Evolutionary conservation across 2,888 invertebrate genomes (phyloP).

Genomic region (Drosophila neutralis): DNA sequence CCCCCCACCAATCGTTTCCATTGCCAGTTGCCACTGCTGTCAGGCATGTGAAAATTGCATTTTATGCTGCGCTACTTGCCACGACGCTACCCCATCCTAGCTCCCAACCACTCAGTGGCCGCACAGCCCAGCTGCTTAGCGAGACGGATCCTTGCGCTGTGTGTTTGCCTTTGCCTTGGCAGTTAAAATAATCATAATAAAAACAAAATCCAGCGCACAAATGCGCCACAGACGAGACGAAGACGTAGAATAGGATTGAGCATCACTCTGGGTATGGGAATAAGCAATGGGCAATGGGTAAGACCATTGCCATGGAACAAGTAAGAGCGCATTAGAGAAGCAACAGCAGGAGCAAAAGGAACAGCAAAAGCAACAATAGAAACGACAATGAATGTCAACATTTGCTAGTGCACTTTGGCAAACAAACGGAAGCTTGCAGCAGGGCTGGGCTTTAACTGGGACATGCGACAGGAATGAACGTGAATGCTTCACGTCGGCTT

Average conservation of each 20-base stretch:
- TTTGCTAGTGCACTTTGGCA: conserved; percentile 74
- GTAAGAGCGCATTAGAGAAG: conserved; percentile 50
- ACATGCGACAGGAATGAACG: conserved; percentile 33
- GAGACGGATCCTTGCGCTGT: conserved; percentile 37
- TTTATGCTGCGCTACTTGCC: conserved; percentile 59
- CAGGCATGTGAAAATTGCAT: conserved; percentile 73
- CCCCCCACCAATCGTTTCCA: conserved; percentile 15
- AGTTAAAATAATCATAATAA: conserved; percentile 79
- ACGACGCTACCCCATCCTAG: conserved; percentile 4
- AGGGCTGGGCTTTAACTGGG: conserved; percentile 25
- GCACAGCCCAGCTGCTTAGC: conserved; percentile 14
- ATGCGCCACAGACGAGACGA: conserved; percentile 41
- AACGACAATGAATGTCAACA: conserved; percentile 69
- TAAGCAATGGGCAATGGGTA: background rate
- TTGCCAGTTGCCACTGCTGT: conserved; percentile 50
- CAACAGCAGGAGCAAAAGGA: conserved; percentile 22
- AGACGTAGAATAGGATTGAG: conserved; percentile 31
- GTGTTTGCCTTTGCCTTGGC: conserved; percentile 70
- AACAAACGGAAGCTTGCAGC: conserved; percentile 40
- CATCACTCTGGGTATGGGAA: conserved; percentile 14
- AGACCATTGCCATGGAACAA: conserved; percentile 19
- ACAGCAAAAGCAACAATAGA: conserved; percentile 14
- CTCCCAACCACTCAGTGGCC: background rate
- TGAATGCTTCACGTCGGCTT: conserved; percentile 61
- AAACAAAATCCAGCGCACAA: conserved; percentile 72